Evolutionary conservation across 2,797 vertebrate species (phyloP).

Genomic region (Distichodus sexfasciatus): DNA sequence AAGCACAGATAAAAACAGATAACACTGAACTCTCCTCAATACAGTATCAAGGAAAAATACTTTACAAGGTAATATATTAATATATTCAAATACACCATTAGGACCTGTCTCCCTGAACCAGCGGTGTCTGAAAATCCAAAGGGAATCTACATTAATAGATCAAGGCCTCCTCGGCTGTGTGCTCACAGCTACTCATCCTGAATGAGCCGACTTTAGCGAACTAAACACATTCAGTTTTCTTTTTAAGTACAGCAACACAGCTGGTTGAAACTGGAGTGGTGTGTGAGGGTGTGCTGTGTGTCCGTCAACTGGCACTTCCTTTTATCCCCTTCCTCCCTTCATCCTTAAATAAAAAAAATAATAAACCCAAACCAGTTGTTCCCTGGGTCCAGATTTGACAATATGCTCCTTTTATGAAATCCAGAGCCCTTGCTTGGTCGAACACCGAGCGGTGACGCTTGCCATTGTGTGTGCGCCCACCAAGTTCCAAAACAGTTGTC

Average conservation of each 20-base stretch:
- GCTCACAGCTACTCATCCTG: conserved; percentile 58
- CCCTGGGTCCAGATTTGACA: conserved; percentile 67
- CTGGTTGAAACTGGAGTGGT: conserved; percentile 51
- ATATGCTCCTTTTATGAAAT: conserved; percentile 77
- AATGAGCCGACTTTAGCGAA: conserved; percentile 26
- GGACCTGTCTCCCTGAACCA: conserved; percentile 24
- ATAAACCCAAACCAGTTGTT: conserved; percentile 68
- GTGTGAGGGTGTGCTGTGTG: conserved; percentile 62
- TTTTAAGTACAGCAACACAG: conserved; percentile 42
- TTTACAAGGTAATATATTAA: conserved; percentile 58
- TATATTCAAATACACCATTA: conserved; percentile 60
- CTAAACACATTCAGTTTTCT: conserved; percentile 35
- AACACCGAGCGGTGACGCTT: conserved; percentile 71
- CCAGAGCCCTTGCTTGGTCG: conserved; percentile 67
- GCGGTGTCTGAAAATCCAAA: conserved; percentile 28
- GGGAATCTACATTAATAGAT: conserved; percentile 37
- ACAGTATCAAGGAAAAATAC: conserved; percentile 50
- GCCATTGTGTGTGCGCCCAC: conserved; percentile 70
- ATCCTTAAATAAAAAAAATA: conserved; percentile 24
- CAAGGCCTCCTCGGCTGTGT: conserved; percentile 70
- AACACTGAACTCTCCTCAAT: conserved; percentile 50
- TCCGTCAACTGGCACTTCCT: conserved; percentile 43
- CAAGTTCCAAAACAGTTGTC: conserved; percentile 89
- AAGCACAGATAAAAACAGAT: conserved; percentile 47
- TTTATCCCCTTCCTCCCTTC: conserved; percentile 47